Base-by-base conservation (phyloP, 2,888 invertebrate species). In the Tetragonula carbonaria region DNA sequence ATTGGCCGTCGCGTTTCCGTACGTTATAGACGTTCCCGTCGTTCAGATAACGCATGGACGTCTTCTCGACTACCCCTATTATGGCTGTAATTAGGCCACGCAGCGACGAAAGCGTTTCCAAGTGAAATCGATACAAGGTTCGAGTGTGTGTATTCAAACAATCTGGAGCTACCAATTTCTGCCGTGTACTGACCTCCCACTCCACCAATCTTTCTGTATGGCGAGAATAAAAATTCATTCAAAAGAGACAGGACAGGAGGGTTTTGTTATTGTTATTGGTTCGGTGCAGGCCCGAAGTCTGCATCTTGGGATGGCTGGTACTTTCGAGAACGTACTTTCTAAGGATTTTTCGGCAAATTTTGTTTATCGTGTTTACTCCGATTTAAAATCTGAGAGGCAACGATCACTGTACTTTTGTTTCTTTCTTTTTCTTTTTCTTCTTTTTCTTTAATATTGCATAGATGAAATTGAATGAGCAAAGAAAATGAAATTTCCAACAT, bases 61-160 rank as follows among this genome's bases (percentile, higher is more conserved):
- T 78, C 83, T 84, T 85, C 78, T 33, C 74, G 80, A 74, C 28
- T 72, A 50, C 55, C 67, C 33, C 74, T 78, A 78, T 84, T 85
- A 78, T 80, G 53, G 28, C 74, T 75, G 78, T 80, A 84, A 85
- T 80, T 84, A 80, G 85, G 84, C 78, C 84, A 84, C 67, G 67
- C 50, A 57, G 63, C 55, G 63, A 50, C 67, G 62, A 28, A 74
- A 74, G 55, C 67, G 66, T 73, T 55, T 28, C 45, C 53, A 28
- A 57, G 45, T 18, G 74, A 84, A 28, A 85, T 85, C 85, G 77
- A 85, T 85, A 74, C 67, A 59, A 33, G 21, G 8, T 23, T 21
- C 21, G 63, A 68, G 55, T 62, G 59, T 78, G 68, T 81, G 57
- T 59, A 51, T 21, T 33, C 28, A 45, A 53, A 65, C 6, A 21